Evolutionary conservation across 1,140 invertebrate genomes (phyloP).

Genomic region (Panagrolaimus sp.): DNA sequence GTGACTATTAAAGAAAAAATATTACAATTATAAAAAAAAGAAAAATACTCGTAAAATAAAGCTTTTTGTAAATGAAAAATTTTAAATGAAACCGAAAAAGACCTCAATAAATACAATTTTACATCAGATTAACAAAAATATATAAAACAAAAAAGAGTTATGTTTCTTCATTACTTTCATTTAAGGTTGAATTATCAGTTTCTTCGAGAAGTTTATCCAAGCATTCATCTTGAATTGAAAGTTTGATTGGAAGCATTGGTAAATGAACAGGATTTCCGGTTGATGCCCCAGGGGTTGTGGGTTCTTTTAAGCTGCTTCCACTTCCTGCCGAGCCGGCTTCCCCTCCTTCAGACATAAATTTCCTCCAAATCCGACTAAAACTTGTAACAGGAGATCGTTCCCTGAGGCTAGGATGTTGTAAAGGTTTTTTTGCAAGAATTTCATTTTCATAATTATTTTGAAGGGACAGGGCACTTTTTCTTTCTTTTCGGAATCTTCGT

Average conservation of each 20-base stretch:
- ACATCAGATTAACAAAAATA: no score
- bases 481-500: conserved; percentile 14
- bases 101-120: no score
- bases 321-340: background rate
- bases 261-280: background rate
- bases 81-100: no score
- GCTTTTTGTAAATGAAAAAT: no score
- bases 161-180: no score
- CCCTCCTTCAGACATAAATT: background rate
- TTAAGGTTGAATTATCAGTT: background rate
- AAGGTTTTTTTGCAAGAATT: background rate
- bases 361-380: background rate
- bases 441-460: conserved; percentile 16
- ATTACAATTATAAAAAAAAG: no score
- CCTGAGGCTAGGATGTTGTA: background rate
- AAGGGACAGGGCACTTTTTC: conserved; percentile 15
- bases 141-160: no score
- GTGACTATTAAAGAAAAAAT: no score
- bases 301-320: background rate
- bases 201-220: conserved; percentile 5
- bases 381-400: background rate
- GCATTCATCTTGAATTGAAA: background rate
- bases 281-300: background rate
- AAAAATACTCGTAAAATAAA: no score
- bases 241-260: background rate